A percentile compares a stretch with the other conserved stretches of the same genome.
phyloP scores from a whole-genome alignment of 2,888 invertebrate species.

The Cremastinae sp. region DNA sequence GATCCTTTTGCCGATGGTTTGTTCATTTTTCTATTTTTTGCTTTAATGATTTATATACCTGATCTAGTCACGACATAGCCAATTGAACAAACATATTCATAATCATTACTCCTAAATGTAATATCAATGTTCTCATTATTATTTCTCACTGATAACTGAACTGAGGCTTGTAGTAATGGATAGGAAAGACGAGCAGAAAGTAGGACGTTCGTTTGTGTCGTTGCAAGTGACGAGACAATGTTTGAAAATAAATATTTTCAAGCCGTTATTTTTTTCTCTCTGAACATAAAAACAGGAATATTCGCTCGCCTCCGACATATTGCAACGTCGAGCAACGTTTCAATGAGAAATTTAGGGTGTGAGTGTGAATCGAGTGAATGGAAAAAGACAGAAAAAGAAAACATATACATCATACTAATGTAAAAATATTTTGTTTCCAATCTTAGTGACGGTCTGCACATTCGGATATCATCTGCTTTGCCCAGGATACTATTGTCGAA shows the following conservation, averaged over 20 bases:
- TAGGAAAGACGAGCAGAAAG: conserved; percentile 20
- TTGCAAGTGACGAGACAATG: conserved; percentile 34
- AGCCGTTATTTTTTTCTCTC: conserved; percentile 6
- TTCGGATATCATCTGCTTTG: conserved; percentile 78
- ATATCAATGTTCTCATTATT: background rate
- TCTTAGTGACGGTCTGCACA: conserved; percentile 79
- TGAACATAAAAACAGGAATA: conserved; percentile 34
- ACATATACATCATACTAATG: conserved; percentile 78
- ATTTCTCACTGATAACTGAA: conserved; percentile 5
- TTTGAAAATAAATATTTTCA: background rate
- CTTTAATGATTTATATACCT: no score
- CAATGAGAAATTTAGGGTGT: conserved; percentile 42
- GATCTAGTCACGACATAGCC: background rate
- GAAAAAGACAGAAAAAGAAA: conserved; percentile 39
- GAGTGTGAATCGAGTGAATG: conserved; percentile 74
- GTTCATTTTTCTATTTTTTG: conserved; percentile 72
- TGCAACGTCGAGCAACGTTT: conserved; percentile 37
- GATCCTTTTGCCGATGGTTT: conserved; percentile 99
- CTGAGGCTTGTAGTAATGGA: conserved; percentile 10
- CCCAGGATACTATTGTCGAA: conserved; percentile 78
- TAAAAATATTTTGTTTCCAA: conserved; percentile 79
- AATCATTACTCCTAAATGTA: background rate
- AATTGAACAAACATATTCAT: background rate
- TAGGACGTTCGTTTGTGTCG: conserved; percentile 47
- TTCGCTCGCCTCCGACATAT: conserved; percentile 18